phyloP scores from a whole-genome alignment of 2,113 vertebrate species.

The Pyrgilauda ruficollis region DNA sequence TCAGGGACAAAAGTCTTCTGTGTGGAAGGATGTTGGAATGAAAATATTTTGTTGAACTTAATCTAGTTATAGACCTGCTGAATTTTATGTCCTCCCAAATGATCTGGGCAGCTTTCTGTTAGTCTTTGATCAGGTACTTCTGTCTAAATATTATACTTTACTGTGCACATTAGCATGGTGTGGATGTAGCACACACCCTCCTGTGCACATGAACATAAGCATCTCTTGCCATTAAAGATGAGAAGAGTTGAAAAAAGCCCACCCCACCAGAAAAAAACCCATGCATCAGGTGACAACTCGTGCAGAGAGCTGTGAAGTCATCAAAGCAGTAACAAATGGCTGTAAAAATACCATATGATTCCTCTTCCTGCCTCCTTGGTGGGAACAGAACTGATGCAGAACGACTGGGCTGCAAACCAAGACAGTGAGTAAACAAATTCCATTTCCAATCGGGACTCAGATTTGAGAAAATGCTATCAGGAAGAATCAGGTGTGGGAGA shows the following conservation, averaged over 20 bases:
- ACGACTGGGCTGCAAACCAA: constrained; percentile 72
- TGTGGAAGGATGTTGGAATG: background rate
- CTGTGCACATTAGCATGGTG: background rate
- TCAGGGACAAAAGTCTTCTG: background rate
- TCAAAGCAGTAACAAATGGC: constrained; percentile 69
- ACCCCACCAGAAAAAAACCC: background rate
- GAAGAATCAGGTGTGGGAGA: constrained; percentile 27
- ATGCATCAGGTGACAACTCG: constrained; percentile 60
- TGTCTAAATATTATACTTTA: background rate
- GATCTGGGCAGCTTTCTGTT: background rate
- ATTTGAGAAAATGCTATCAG: constrained; percentile 54
- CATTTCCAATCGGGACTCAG: constrained; percentile 57
- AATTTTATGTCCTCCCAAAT: background rate
- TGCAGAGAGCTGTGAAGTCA: constrained; percentile 40
- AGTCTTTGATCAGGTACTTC: background rate
- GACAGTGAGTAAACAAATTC: constrained; percentile 70
- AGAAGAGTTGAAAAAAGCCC: background rate
- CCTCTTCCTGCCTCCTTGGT: constrained; percentile 59
- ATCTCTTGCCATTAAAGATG: background rate
- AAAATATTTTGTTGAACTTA: background rate
- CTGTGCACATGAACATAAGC: background rate
- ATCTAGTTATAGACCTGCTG: background rate
- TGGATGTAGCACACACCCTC: background rate
- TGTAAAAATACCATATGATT: constrained; percentile 69
- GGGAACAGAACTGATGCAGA: constrained; percentile 64